Percentiles rank a stretch among this genome's conserved stretches.
Conservation (phyloP, 2,888 invertebrate species). For the Itoplectis maculator region DNA sequence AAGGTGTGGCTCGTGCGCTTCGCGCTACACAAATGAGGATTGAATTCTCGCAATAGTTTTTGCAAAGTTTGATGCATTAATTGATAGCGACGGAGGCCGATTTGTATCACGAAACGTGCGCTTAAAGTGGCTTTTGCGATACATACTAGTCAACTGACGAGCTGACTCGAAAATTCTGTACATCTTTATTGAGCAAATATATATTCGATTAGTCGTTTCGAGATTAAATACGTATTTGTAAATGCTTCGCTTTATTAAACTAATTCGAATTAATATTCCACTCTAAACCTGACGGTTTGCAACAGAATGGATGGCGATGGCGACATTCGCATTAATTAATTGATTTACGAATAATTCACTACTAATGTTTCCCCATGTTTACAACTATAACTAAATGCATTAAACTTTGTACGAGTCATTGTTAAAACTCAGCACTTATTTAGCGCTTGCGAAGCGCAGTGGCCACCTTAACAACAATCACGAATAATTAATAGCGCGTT, state of each 20-base stretch:
- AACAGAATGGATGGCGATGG: background rate
- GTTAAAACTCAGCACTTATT: background rate
- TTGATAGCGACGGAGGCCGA: background rate
- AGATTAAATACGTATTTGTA: too few species aligned
- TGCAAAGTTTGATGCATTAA: background rate
- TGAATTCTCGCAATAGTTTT: background rate
- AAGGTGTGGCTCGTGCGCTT: background rate
- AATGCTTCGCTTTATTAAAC: too few species aligned
- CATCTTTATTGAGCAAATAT: too few species aligned
- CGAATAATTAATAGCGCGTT: slow-evolving; percentile 14
- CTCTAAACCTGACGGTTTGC: too few species aligned
- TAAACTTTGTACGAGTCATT: background rate
- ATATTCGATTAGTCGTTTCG: too few species aligned
- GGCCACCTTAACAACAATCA: background rate
- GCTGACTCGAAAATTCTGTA: too few species aligned
- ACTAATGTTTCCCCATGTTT: background rate
- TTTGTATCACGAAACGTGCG: background rate
- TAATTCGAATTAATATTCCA: too few species aligned
- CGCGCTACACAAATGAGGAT: background rate
- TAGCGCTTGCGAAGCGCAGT: background rate
- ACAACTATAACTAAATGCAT: background rate
- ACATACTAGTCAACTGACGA: too few species aligned
- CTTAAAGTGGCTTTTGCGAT: too few species aligned
- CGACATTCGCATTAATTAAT: too few species aligned
- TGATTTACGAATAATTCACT: too few species aligned